Percentiles rank a stretch among this genome's conserved stretches.
phyloP scores from a whole-genome alignment of 2,888 invertebrate genomes.

The Drosophila borborema region DNA sequence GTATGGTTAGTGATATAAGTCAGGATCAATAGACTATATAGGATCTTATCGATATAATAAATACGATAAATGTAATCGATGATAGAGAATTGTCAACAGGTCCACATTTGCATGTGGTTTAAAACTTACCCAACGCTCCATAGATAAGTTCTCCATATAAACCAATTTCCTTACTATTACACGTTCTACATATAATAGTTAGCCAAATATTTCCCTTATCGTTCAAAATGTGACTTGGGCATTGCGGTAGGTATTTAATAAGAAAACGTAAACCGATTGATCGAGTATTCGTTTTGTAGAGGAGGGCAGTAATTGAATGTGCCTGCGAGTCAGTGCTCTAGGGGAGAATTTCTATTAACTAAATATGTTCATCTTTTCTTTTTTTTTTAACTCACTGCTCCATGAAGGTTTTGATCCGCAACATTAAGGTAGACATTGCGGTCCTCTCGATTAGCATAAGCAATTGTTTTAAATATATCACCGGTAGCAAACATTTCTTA shows the following conservation, averaged over 20 bases:
- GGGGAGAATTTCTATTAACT: neutral
- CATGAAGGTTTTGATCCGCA: conserved; percentile 13
- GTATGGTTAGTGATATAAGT: neutral
- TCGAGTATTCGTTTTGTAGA: conserved; percentile 34
- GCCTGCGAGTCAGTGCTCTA: conserved; percentile 27
- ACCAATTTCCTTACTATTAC: conserved; percentile 42
- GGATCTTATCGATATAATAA: neutral
- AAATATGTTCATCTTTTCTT: neutral
- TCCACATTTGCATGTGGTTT: neutral
- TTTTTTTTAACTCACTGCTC: conserved; percentile 21
- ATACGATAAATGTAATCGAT: neutral
- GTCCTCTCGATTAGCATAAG: conserved; percentile 8
- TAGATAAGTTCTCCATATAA: conserved; percentile 52
- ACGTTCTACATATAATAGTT: conserved; percentile 36
- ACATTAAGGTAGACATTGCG: conserved; percentile 35
- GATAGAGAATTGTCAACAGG: neutral
- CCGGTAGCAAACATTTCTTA: conserved; percentile 32
- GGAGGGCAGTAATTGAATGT: conserved; percentile 35
- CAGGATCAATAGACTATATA: neutral
- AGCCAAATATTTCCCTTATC: conserved; percentile 44
- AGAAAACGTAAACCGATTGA: conserved; percentile 49
- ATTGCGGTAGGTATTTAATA: conserved; percentile 33
- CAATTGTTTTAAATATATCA: conserved; percentile 33
- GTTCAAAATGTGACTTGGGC: conserved; percentile 20
- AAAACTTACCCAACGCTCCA: conserved; percentile 47